Percentiles rank a stretch among this genome's conserved stretches.
Conservation (phyloP, 2,113 vertebrate genomes). For the Planiliza haematocheilus region DNA sequence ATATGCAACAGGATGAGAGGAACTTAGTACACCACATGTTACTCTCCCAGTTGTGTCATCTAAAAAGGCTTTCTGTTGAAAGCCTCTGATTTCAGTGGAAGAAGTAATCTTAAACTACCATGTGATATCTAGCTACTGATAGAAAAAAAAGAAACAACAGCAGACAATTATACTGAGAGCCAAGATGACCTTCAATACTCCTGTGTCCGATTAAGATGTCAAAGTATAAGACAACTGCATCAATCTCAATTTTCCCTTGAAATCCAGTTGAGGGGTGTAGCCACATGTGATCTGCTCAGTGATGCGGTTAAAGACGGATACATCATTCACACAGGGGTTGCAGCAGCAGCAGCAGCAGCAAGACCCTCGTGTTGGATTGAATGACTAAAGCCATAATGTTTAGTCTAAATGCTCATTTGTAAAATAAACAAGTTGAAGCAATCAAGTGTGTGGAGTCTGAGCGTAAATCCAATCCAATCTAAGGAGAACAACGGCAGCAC, state of each 20-base stretch:
- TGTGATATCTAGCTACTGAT: neutral
- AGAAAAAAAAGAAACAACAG: constrained; percentile 1
- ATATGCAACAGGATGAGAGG: neutral
- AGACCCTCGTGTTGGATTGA: constrained; percentile 3
- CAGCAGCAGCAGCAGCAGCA: neutral
- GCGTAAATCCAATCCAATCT: neutral
- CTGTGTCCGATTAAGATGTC: constrained; percentile 49
- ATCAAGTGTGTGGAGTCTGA: too few species aligned
- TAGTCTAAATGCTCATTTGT: neutral
- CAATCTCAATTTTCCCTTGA: constrained; percentile 56
- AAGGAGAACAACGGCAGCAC: constrained; percentile 7
- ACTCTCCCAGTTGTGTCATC: neutral
- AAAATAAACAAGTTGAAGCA: neutral
- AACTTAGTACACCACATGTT: neutral
- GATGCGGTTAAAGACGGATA: constrained; percentile 34
- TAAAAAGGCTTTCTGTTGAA: too few species aligned
- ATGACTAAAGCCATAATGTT: neutral
- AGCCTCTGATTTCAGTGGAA: neutral
- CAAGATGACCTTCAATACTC: constrained; percentile 49
- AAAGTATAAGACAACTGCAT: constrained; percentile 45
- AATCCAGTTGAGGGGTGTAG: constrained; percentile 34
- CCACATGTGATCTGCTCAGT: constrained; percentile 38
- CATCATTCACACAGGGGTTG: constrained; percentile 6
- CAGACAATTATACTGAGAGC: neutral
- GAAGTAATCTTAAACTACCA: neutral